Evolutionary conservation across 2,797 vertebrate genomes (phyloP).

Genomic region (Tragopan temminckii): DNA sequence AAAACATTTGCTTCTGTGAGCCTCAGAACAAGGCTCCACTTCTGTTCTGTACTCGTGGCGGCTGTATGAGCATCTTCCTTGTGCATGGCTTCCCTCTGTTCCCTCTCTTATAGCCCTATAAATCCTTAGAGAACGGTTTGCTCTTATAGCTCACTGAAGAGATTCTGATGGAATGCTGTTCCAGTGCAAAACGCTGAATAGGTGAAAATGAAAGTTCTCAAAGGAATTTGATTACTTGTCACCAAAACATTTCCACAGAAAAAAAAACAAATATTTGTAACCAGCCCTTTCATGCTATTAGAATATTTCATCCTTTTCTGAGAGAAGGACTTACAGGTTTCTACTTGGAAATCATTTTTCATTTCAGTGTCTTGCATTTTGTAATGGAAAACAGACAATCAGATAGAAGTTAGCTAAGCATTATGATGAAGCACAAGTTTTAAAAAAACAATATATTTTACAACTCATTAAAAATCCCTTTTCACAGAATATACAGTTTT

Average conservation of each 20-base stretch:
- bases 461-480: neutral
- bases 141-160: neutral
- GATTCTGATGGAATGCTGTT: neutral
- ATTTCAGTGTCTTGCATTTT: neutral
- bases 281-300: neutral
- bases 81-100: neutral
- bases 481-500: neutral
- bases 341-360: neutral
- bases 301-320: neutral
- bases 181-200: neutral
- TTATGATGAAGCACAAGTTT: neutral
- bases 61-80: constrained; percentile 24
- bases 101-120: neutral
- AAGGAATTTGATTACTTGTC: neutral
- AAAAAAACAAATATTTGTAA: neutral
- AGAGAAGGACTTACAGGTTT: neutral
- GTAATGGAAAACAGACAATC: neutral
- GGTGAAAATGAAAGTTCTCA: neutral
- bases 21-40: neutral
- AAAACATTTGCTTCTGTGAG: constrained; percentile 22
- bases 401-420: neutral
- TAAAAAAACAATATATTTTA: neutral
- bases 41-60: constrained; percentile 1
- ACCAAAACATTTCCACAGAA: neutral
- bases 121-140: neutral